These are phyloP conservation scores for Acanthopagrus latus DNA, from an alignment of 2,797 vertebrate species.

Conservation along the genomic window DNA sequence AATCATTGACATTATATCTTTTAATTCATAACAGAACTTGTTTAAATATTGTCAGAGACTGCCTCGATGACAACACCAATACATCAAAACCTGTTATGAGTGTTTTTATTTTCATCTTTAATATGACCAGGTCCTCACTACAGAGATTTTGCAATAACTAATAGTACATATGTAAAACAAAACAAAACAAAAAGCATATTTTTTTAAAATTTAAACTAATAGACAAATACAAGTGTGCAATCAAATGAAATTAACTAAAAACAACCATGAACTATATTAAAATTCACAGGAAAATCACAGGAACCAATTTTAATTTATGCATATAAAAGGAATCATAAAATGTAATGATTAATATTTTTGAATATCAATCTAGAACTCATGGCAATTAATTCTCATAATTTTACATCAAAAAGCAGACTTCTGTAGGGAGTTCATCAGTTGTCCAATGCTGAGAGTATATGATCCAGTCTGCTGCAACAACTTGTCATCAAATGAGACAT, in stretches of 20 bases:
- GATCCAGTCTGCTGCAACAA: conserved; percentile 5
- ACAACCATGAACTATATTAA: background rate
- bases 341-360: too few relatives aligned
- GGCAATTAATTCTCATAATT: background rate
- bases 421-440: background rate
- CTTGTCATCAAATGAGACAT: background rate
- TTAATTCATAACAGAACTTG: background rate
- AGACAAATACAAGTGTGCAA: too few relatives aligned
- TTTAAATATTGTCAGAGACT: background rate
- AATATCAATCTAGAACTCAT: background rate
- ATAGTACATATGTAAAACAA: background rate
- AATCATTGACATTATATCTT: background rate
- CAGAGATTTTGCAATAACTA: too few relatives aligned
- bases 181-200: background rate
- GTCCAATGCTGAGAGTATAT: background rate
- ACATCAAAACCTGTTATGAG: background rate
- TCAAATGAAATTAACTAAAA: background rate
- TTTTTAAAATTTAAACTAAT: too few relatives aligned
- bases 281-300: background rate
- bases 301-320: too few relatives aligned
- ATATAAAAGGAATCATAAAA: too few relatives aligned
- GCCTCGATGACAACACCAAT: background rate
- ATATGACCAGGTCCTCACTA: background rate
- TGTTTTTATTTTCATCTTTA: background rate
- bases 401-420: background rate